A percentile compares a stretch with the other conserved stretches of the same genome.
phyloP scores from a whole-genome alignment of 2,888 invertebrate species.

The Sarcophaga subvicina region DNA sequence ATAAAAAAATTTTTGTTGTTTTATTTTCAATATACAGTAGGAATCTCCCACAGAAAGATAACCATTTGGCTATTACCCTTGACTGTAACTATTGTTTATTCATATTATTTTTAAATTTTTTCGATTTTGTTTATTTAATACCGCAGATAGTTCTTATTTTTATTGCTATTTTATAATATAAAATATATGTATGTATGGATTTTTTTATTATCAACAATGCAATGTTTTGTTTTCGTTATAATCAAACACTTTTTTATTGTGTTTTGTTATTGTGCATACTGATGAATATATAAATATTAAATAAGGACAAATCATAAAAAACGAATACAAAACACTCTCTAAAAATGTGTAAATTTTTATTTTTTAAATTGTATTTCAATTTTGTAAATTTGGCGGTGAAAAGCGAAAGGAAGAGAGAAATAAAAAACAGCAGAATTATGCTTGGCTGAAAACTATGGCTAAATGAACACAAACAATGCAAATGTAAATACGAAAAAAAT shows the following conservation, averaged over 20 bases:
- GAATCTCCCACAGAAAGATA: not conserved
- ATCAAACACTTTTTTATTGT: too few species aligned
- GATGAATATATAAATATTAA: too few species aligned
- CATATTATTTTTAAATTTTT: not conserved
- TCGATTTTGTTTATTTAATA: not conserved
- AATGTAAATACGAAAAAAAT: not conserved
- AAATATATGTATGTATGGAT: too few species aligned
- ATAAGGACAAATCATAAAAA: not conserved
- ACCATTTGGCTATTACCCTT: not conserved
- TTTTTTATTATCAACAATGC: too few species aligned
- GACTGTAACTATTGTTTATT: constrained; percentile 12
- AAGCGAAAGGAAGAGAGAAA: not conserved
- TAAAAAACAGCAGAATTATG: not conserved
- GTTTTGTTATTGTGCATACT: too few species aligned
- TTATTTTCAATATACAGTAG: too few species aligned
- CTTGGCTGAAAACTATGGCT: constrained; percentile 8
- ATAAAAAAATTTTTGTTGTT: too few species aligned
- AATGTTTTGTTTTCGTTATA: too few species aligned
- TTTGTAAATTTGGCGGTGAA: not conserved
- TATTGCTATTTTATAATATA: not conserved
- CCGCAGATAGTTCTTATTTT: not conserved
- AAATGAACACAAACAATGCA: not conserved
- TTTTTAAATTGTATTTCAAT: not conserved
- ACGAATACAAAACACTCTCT: not conserved
- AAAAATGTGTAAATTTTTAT: constrained; percentile 22